A percentile compares a stretch with the other conserved stretches of the same genome.
Conservation (phyloP, 2,797 vertebrate genomes). For the Coracias cyanogaster region DNA sequence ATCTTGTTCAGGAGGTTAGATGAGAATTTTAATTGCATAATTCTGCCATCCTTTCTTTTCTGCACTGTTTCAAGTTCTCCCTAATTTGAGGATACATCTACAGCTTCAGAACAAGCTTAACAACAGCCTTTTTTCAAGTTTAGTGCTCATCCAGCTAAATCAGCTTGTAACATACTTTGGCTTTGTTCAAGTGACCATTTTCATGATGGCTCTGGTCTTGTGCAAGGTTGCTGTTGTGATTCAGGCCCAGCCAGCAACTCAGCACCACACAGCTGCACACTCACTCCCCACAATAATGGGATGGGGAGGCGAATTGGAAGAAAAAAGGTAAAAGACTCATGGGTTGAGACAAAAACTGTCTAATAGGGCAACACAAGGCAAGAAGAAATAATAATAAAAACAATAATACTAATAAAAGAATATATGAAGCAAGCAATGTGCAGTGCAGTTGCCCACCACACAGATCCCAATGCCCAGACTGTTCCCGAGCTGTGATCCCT, state of each 20-base stretch:
- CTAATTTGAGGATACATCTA: constrained; percentile 41
- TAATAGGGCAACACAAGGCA: background rate
- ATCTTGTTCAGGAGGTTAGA: constrained; percentile 58
- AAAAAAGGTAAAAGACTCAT: background rate
- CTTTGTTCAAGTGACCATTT: background rate
- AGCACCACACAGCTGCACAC: background rate
- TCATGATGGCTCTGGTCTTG: background rate
- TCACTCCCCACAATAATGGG: background rate
- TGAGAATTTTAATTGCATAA: constrained; percentile 56
- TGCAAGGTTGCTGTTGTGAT: background rate
- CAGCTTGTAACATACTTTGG: background rate
- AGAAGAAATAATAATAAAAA: background rate
- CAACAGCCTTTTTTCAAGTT: constrained; percentile 12
- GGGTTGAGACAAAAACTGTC: background rate
- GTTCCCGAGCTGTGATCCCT: background rate
- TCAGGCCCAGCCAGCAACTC: background rate
- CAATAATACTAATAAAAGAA: background rate
- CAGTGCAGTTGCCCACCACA: background rate
- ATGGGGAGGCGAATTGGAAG: no score
- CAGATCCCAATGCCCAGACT: background rate
- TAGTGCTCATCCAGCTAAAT: background rate
- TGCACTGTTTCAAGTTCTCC: constrained; percentile 9
- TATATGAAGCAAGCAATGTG: background rate
- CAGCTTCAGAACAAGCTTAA: background rate
- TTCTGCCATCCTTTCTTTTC: constrained; percentile 52